Evolutionary conservation across 2,888 invertebrate genomes (phyloP), one percentile per base, ranked within the genome.

Genomic region (Ichneumoninae sp.): DNA sequence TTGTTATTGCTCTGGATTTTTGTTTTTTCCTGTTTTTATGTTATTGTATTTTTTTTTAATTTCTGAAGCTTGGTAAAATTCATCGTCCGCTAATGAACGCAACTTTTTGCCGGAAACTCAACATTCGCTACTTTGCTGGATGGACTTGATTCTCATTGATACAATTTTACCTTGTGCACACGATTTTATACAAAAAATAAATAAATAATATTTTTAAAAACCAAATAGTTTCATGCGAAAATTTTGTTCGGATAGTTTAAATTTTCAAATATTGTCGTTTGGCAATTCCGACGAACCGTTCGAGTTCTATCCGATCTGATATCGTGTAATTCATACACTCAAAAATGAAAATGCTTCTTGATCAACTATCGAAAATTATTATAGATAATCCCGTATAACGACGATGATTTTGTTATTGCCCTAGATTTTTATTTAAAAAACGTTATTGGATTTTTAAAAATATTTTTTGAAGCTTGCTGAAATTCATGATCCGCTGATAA

Each of bases 301-400:
- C 2, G 19, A 30, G n/a, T 4, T 65, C 47, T 16, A 36, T 13
- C 30, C 74, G 33, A 50, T 47, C 19, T 47, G 52, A 52, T 66
- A 52, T 36, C 52, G 36, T 52, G 44, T 26, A 22, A 22, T 54
- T 36, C 66, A 40, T 40, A 4, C 8, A 13, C 16, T 16, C 40
- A 66, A 33, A 54, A 57, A 66, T 16, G 33, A 3, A 52, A 66
- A 52, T 6, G 33, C n/a, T 36, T 22, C 66, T 26, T n/a, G 54
- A 50, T 16, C 22, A 54, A 66, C 26, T 19, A 52, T n/a, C 66
- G 40, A 65, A 66, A 26, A 79, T 71, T 40, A 22, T 22, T 22
- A 22, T 22, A 22, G 22, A 22, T 1, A 22, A 22, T 22, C 22
- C 22, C 22, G 22, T 22, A 22, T 22, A 22, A 22, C 22, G 22